Evolutionary conservation across 2,797 vertebrate species (phyloP).

Genomic region (Hapalemur alaotrensis): DNA sequence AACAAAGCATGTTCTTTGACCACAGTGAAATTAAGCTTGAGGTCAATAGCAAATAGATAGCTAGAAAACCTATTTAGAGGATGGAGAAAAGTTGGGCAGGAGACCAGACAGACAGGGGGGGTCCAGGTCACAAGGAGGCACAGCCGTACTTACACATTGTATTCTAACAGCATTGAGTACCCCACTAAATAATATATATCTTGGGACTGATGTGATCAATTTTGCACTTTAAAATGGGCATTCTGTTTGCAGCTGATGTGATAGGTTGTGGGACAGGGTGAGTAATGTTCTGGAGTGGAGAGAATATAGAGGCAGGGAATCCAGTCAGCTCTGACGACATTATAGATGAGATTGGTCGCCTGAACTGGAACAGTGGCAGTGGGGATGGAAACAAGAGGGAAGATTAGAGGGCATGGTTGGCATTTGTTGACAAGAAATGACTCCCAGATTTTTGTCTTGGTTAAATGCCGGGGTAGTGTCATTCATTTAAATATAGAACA

Average conservation of each 20-base stretch:
- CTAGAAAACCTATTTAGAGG: neutral
- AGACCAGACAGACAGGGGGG: neutral
- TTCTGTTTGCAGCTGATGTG: neutral
- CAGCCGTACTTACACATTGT: neutral
- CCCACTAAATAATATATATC: neutral
- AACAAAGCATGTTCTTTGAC: neutral
- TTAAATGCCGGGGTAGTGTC: neutral
- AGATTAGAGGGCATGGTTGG: neutral
- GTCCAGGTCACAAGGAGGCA: neutral
- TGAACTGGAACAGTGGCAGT: neutral
- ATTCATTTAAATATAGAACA: neutral
- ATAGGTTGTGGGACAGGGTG: neutral
- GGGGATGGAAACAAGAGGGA: neutral
- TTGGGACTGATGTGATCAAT: neutral
- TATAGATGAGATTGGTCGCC: neutral
- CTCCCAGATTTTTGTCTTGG: neutral
- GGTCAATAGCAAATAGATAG: neutral
- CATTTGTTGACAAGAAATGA: neutral
- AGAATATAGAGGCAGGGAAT: neutral
- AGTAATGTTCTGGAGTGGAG: neutral
- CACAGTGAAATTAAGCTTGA: neutral
- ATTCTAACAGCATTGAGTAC: neutral
- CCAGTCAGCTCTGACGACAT: neutral
- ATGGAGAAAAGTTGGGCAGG: neutral
- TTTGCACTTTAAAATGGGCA: neutral